Evolutionary conservation across 2,113 vertebrate species (phyloP).

Genomic region (Bos indicus): DNA sequence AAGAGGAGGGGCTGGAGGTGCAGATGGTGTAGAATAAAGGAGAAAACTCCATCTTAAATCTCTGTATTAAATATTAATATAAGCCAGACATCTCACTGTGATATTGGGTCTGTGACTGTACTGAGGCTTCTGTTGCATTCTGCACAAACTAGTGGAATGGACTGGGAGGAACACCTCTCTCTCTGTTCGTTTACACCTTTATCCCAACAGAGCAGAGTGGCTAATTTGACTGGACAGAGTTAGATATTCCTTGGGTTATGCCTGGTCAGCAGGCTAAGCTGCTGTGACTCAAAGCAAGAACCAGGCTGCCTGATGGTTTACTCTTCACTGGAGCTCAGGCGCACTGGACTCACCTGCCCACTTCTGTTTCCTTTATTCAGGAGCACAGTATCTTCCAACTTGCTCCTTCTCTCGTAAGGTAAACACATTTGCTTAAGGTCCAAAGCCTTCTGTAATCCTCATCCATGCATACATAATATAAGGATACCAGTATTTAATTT

Average conservation of each 20-base stretch:
- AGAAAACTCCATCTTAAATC: not conserved
- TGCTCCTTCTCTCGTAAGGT: not conserved
- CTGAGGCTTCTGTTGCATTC: not conserved
- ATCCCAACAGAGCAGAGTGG: not conserved
- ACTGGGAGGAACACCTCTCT: not conserved
- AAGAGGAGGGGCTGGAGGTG: not conserved
- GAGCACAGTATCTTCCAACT: not conserved
- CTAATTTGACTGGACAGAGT: not conserved
- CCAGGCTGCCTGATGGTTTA: not conserved
- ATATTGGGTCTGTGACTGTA: not conserved
- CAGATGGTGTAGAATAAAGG: not conserved
- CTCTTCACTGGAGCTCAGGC: not conserved
- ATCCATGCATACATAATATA: not conserved
- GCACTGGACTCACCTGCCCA: not conserved
- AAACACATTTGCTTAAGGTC: not conserved
- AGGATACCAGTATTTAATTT: not conserved
- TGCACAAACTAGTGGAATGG: not conserved
- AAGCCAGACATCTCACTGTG: not conserved
- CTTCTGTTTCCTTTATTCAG: not conserved
- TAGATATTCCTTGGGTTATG: not conserved
- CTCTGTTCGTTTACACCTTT: not conserved
- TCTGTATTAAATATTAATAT: not conserved
- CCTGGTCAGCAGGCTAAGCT: not conserved
- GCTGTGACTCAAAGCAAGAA: not conserved
- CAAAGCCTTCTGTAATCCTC: not conserved